A percentile compares a stretch with the other conserved stretches of the same genome.
Conservation (phyloP, 2,797 vertebrate species). For the Catostomus latipinnis region DNA sequence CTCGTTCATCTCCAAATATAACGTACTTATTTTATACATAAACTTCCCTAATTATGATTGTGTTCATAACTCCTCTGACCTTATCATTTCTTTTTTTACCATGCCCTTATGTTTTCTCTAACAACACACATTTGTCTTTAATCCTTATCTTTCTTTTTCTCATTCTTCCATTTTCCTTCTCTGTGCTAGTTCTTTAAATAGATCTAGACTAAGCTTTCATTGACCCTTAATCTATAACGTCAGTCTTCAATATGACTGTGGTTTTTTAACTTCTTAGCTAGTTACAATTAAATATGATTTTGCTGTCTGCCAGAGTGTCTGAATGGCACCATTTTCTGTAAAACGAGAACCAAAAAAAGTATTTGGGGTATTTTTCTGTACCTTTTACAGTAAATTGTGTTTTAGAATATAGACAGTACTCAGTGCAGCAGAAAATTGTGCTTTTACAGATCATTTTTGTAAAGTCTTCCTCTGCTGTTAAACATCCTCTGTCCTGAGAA, state of each 20-base stretch:
- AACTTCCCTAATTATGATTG: conserved; percentile 3
- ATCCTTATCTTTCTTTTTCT: background rate
- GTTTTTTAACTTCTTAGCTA: conserved; percentile 46
- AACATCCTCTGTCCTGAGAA: conserved; percentile 4
- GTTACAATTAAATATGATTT: background rate
- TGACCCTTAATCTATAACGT: conserved; percentile 64
- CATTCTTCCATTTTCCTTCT: background rate
- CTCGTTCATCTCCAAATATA: conserved; percentile 29
- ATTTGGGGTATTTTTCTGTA: conserved; percentile 6
- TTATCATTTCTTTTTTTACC: background rate
- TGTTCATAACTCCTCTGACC: background rate
- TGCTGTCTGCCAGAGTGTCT: conserved; percentile 9
- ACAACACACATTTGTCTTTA: background rate
- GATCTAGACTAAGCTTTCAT: conserved; percentile 74
- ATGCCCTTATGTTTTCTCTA: background rate
- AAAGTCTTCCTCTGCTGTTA: background rate
- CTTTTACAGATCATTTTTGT: conserved; percentile 20
- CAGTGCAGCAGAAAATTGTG: background rate
- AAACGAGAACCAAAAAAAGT: background rate
- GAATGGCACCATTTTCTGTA: background rate
- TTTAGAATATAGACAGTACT: conserved; percentile 19
- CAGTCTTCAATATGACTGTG: conserved; percentile 38
- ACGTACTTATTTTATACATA: conserved; percentile 40
- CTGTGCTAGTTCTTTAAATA: conserved; percentile 74
- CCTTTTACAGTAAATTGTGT: conserved; percentile 16